Conservation (phyloP, 1,140 invertebrate genomes). For the Dendrolimus punctatus region DNA sequence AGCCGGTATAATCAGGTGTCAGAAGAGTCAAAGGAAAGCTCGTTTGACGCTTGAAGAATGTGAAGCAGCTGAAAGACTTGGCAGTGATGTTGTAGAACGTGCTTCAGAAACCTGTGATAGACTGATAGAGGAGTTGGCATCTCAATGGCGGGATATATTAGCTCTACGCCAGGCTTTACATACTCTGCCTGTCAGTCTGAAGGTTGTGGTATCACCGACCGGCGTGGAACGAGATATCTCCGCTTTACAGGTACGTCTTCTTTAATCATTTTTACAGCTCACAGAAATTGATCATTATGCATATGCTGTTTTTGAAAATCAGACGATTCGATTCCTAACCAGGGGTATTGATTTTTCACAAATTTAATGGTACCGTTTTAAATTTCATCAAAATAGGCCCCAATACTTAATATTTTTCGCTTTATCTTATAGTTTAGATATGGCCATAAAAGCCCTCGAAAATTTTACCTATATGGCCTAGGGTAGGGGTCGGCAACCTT, state of each 20-base stretch:
- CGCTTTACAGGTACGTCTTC: constrained; percentile 65
- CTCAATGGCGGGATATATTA: constrained; percentile 84
- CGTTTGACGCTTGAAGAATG: constrained; percentile 78
- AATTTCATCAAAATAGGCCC: too few species aligned
- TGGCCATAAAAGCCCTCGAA: too few species aligned
- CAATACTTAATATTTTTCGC: too few species aligned
- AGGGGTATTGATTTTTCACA: too few species aligned
- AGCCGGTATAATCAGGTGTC: constrained; percentile 77
- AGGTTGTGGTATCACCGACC: constrained; percentile 81
- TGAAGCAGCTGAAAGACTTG: constrained; percentile 78
- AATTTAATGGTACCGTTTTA: too few species aligned
- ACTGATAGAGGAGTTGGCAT: constrained; percentile 76
- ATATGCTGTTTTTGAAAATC: too few species aligned
- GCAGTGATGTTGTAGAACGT: constrained; percentile 80
- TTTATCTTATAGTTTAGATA: too few species aligned
- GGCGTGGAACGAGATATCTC: constrained; percentile 83
- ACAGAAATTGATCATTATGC: too few species aligned
- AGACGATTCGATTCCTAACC: too few species aligned
- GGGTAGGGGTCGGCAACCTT: too few species aligned
- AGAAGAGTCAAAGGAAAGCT: constrained; percentile 78
- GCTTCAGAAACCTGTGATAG: constrained; percentile 78
- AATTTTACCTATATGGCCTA: too few species aligned
- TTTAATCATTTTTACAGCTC: constrained; percentile 1
- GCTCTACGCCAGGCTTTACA: constrained; percentile 81
- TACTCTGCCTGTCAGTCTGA: constrained; percentile 80